Base-by-base conservation (phyloP, 53 echinoderm and acorn worm genomes). In the Paelopatides confundens region DNA sequence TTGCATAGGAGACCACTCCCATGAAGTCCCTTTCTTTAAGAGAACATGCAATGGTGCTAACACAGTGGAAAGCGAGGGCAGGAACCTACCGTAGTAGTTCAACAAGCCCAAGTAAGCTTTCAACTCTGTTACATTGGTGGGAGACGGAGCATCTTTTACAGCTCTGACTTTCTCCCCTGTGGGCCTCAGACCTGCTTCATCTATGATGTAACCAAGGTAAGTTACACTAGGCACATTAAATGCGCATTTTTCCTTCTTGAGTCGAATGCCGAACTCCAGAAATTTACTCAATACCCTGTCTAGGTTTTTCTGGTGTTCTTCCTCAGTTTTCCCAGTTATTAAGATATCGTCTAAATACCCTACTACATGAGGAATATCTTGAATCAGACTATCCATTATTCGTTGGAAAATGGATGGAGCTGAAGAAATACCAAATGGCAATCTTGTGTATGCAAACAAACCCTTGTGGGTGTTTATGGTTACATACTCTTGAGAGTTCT, bases 31-130 rank as follows among this genome's bases (percentile, higher is more conserved):
- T 9, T 91, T 29, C 2, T 38, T 49, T 39, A 95, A 62, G 46
- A 93, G 64, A 28, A 62, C 63, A 53, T 93, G 87, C 5, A 93
- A 87, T 1, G 96, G 88, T 3, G 68, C 85, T 54, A 96, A 31
- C 5, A 74, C 53, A 0, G 93, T 86, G 21, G 47, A 64, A 29
- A 93, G 63, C 6, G 84, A 65, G 1, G 86, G 93, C 33, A 90
- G 15, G 62, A 93, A 95, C 36, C 81, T 74, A n/a, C 91, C 87
- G 37, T 95, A 95, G 43, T 91, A 93, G 53, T 93, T 91, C 0
- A 92, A 63, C 27, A 95, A 49, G n/a, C 90, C 90, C 4, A 95
- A 29, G 62, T 88, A 93, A 12, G 77, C 64, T 31, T 79, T 86
- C 37, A 93, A 63, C 49, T 93, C 90, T 3, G 86, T 63, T n/a